Conservation (phyloP, 2,888 invertebrate species). For the Patella depressa region DNA sequence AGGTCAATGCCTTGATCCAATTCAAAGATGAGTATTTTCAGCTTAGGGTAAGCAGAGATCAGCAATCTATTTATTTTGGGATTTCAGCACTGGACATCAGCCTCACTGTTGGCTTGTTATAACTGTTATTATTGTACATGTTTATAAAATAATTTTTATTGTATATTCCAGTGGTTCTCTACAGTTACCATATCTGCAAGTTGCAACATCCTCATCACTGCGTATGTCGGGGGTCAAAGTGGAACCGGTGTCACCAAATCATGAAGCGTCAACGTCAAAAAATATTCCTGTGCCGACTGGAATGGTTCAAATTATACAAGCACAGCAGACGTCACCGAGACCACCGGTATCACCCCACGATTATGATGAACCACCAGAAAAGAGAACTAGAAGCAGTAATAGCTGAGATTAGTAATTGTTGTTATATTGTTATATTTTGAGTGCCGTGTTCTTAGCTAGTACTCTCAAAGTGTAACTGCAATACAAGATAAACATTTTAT, state of each 20-base stretch:
- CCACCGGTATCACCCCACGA: conserved; percentile 17
- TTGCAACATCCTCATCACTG: conserved; percentile 12
- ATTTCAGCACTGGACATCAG: too few species aligned
- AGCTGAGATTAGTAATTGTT: not conserved
- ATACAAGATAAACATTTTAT: conserved; percentile 1
- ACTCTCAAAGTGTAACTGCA: conserved; percentile 1
- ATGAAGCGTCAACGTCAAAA: conserved; percentile 15
- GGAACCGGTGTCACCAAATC: conserved; percentile 36
- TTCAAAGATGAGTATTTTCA: too few species aligned
- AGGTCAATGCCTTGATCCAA: too few species aligned
- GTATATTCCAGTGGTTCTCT: conserved; percentile 39
- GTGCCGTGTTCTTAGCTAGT: conserved; percentile 8
- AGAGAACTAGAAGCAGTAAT: conserved; percentile 34
- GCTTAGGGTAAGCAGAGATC: too few species aligned
- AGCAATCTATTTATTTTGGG: too few species aligned
- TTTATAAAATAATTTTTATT: conserved; percentile 7
- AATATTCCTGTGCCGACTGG: conserved; percentile 19
- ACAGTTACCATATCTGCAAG: conserved; percentile 33
- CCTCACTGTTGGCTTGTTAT: too few species aligned
- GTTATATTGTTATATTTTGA: conserved; percentile 5
- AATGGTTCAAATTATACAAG: too few species aligned
- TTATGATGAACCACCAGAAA: conserved; percentile 45
- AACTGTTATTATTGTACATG: too few species aligned
- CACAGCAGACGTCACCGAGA: conserved; percentile 11
- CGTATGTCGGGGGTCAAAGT: conserved; percentile 27